phyloP scores from a whole-genome alignment of 2,797 vertebrate genomes.

The Orestias chungarensis region DNA sequence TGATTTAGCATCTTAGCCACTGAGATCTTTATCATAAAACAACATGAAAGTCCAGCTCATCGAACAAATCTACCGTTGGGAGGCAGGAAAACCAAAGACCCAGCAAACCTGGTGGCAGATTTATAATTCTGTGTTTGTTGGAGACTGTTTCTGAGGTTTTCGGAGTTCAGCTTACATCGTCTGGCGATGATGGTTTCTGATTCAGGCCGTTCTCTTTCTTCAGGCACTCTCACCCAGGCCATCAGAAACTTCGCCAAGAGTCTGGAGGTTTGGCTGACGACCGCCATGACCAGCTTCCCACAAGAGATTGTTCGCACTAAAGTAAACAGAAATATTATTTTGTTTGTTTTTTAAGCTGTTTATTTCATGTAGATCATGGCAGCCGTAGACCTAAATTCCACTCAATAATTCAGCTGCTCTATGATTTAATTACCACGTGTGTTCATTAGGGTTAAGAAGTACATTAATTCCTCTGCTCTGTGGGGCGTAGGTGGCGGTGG shows the following conservation, averaged over 20 bases:
- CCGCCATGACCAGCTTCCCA: slow-evolving; percentile 93
- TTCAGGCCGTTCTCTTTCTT: slow-evolving; percentile 13
- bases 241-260: slow-evolving; percentile 99
- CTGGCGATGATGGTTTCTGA: slow-evolving; percentile 20
- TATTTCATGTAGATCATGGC: background rate
- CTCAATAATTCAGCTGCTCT: too few species aligned
- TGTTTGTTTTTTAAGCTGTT: background rate
- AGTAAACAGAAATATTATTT: slow-evolving; percentile 73
- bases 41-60: background rate
- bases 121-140: background rate
- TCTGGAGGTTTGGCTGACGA: slow-evolving; percentile 94
- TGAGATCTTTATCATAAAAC: too few species aligned
- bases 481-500: slow-evolving; percentile 88
- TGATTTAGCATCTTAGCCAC: too few species aligned
- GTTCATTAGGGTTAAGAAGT: too few species aligned
- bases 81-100: background rate
- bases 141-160: background rate
- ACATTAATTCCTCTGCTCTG: background rate
- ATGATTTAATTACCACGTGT: too few species aligned
- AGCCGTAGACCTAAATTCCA: too few species aligned
- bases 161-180: too few species aligned
- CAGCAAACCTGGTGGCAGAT: too few species aligned
- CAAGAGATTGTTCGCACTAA: slow-evolving; percentile 92
- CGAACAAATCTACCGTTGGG: background rate
- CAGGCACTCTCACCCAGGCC: slow-evolving; percentile 96